phyloP scores from a whole-genome alignment of 2,797 vertebrate species.

The Podarcis lilfordi region DNA sequence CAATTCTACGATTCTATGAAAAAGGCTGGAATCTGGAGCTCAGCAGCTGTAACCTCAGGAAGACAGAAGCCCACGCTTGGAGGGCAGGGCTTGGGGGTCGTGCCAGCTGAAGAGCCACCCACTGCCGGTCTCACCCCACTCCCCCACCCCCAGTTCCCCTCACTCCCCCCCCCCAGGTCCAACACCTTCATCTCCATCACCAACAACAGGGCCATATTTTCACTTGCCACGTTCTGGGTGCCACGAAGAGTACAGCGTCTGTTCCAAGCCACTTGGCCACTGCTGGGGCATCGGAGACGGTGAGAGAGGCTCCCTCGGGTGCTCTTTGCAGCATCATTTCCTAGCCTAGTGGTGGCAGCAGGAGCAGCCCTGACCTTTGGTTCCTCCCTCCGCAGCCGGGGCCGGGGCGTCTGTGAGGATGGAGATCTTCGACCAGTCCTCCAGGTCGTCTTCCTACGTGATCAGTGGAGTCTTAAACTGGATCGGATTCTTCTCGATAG shows the following conservation, averaged over 20 bases:
- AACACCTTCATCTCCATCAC: no score
- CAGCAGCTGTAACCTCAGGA: neutral
- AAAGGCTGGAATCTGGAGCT: no score
- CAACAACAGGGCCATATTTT: neutral
- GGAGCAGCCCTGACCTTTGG: neutral
- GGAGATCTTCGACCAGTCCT: constrained; percentile 88
- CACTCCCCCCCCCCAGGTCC: no score
- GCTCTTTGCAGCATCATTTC: neutral
- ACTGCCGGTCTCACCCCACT: neutral
- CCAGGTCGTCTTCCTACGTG: constrained; percentile 89
- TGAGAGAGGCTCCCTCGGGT: neutral
- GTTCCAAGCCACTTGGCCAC: neutral
- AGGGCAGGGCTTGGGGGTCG: neutral
- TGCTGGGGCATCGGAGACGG: neutral
- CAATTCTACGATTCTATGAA: no score
- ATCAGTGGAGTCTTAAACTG: constrained; percentile 86
- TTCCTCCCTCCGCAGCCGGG: constrained; percentile 78
- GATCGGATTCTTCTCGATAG: constrained; percentile 85
- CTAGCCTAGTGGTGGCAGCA: neutral
- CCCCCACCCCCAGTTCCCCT: no score
- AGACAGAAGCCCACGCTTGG: neutral
- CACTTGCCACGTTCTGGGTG: no score
- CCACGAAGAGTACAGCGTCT: neutral
- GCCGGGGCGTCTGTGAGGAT: constrained; percentile 86
- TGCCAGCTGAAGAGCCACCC: neutral